A percentile compares a stretch with the other conserved stretches of the same genome.
These are phyloP conservation scores for Progne subis DNA, from an alignment of 2,113 vertebrate genomes.

Conservation along the genomic window DNA sequence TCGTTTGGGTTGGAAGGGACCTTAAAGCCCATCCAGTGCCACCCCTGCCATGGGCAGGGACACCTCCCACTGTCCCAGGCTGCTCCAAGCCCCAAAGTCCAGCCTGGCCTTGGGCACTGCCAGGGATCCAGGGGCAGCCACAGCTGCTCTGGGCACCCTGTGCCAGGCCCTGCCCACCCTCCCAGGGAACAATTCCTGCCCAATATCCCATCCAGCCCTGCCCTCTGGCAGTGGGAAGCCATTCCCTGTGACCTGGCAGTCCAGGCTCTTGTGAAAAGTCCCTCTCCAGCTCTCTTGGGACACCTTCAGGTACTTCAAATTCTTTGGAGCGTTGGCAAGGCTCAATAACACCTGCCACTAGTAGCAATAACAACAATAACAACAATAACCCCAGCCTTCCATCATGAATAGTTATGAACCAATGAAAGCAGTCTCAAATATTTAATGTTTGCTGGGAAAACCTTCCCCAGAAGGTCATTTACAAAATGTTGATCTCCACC, in stretches of 20 bases:
- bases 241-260: rapidly evolving
- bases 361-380: background rate
- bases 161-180: background rate
- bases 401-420: background rate
- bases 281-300: background rate
- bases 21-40: rapidly evolving
- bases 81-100: background rate
- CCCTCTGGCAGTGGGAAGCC: rapidly evolving
- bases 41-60: background rate
- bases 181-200: background rate
- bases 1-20: background rate
- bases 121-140: background rate
- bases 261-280: rapidly evolving
- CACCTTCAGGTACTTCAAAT: background rate
- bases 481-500: background rate
- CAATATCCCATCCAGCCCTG: rapidly evolving
- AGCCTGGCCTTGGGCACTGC: rapidly evolving
- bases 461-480: background rate
- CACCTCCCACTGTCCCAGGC: rapidly evolving
- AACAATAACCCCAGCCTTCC: background rate
- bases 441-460: background rate
- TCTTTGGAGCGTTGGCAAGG: background rate
- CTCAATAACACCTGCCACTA: background rate
- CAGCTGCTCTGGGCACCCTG: background rate
- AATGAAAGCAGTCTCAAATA: background rate